These are phyloP conservation scores for Thinocorus orbignyianus DNA, from an alignment of 2,113 vertebrate species.

Conservation along the genomic window DNA sequence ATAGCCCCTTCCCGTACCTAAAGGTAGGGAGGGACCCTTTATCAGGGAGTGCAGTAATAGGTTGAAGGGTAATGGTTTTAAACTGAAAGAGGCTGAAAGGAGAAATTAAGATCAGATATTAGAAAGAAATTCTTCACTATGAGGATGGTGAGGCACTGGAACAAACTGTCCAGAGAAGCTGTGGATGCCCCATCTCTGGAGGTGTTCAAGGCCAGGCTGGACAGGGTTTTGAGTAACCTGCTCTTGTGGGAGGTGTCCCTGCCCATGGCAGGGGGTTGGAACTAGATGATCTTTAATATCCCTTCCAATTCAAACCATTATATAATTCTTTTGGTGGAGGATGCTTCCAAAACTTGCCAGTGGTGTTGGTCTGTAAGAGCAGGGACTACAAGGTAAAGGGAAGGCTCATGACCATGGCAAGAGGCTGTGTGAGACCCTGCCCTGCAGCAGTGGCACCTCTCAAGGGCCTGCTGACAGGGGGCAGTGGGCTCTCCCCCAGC, in stretches of 20 bases:
- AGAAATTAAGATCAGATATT: background rate
- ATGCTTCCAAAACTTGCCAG: background rate
- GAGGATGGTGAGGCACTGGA: background rate
- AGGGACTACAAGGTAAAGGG: background rate
- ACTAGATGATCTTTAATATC: background rate
- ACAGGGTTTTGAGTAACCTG: background rate
- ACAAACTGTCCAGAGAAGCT: background rate
- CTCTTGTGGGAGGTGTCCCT: background rate
- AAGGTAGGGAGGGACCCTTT: background rate
- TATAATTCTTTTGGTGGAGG: background rate
- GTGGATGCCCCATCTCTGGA: background rate
- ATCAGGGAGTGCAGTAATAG: background rate
- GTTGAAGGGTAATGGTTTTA: background rate
- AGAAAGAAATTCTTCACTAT: background rate
- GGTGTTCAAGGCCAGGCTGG: background rate
- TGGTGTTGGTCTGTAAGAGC: background rate
- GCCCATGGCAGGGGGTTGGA: background rate
- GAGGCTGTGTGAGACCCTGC: background rate
- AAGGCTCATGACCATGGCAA: fast-evolving
- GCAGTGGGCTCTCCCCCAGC: background rate
- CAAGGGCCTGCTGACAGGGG: background rate
- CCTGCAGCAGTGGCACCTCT: background rate
- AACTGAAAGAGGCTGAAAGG: background rate
- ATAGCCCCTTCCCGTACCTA: background rate
- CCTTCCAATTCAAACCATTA: background rate